phyloP scores from a whole-genome alignment of 2,888 invertebrate species.

The Dicranocentrus wangi region DNA sequence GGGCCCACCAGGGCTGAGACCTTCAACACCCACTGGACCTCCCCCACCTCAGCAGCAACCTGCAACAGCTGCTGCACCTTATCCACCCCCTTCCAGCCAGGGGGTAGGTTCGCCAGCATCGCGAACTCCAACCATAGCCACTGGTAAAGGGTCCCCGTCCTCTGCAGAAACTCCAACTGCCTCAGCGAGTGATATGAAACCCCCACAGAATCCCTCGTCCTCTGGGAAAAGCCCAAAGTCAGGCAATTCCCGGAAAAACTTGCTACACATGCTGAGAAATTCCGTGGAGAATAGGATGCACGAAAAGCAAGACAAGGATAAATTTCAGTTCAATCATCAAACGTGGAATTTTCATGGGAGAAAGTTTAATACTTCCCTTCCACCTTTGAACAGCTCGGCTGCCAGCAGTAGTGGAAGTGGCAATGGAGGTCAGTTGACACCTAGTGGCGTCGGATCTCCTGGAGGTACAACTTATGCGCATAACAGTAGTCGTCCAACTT shows the following conservation, averaged over 20 bases:
- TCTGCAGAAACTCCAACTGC: conserved; percentile 6
- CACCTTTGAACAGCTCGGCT: conserved; percentile 54
- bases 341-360: conserved; percentile 73
- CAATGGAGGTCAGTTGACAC: conserved; percentile 19
- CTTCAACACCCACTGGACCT: conserved; percentile 42
- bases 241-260: conserved; percentile 67
- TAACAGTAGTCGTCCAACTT: conserved; percentile 42
- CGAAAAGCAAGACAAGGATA: conserved; percentile 72
- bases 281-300: conserved; percentile 70
- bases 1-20: conserved; percentile 55
- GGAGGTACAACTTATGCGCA: conserved; percentile 30
- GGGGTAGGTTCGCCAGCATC: neutral
- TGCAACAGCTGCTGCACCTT: conserved; percentile 16
- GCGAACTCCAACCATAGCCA: conserved; percentile 7
- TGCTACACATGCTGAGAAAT: conserved; percentile 69
- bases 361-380: conserved; percentile 71
- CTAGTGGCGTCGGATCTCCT: conserved; percentile 35
- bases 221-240: conserved; percentile 57
- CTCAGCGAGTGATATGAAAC: conserved; percentile 65
- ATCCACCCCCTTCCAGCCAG: conserved; percentile 10
- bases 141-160: conserved; percentile 47
- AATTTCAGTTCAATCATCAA: conserved; percentile 73
- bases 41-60: conserved; percentile 25
- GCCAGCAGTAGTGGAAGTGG: conserved; percentile 36
- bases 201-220: conserved; percentile 57